A percentile compares a stretch with the other conserved stretches of the same genome.
Evolutionary conservation across 1,140 invertebrate genomes (phyloP).

Genomic region (Catajapyx aquilonaris): DNA sequence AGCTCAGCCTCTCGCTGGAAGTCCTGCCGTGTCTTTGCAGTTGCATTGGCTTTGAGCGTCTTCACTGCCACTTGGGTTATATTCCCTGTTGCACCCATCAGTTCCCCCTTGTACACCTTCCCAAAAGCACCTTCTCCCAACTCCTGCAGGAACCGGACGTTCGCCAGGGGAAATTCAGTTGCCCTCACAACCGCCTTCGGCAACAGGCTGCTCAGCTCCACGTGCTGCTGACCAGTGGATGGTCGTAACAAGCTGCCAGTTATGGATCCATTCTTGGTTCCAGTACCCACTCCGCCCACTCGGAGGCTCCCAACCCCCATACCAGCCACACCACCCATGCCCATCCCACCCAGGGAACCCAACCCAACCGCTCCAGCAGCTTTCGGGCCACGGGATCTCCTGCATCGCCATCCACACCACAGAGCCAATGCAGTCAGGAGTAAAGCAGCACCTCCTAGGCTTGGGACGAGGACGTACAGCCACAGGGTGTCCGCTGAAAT

Average conservation of each 20-base stretch:
- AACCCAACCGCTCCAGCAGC: slow-evolving; percentile 9
- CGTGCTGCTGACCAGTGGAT: background rate
- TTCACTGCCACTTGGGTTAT: slow-evolving; percentile 73
- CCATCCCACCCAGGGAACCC: slow-evolving; percentile 19
- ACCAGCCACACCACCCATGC: slow-evolving; percentile 26
- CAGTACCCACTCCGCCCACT: slow-evolving; percentile 17
- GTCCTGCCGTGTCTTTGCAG: slow-evolving; percentile 71
- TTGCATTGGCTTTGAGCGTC: slow-evolving; percentile 82
- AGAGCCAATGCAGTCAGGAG: slow-evolving; percentile 25
- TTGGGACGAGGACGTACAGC: slow-evolving; percentile 33
- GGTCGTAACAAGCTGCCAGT: background rate
- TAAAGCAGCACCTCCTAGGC: slow-evolving; percentile 25
- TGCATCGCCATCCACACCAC: slow-evolving; percentile 15
- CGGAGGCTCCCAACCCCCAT: slow-evolving; percentile 25
- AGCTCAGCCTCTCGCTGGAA: slow-evolving; percentile 66
- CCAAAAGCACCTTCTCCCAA: slow-evolving; percentile 92
- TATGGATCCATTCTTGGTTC: background rate
- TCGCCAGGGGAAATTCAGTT: slow-evolving; percentile 45
- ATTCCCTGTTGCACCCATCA: slow-evolving; percentile 37
- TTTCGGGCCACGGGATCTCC: slow-evolving; percentile 21
- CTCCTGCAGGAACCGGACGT: slow-evolving; percentile 78
- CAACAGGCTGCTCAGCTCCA: background rate
- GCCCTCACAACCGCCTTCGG: slow-evolving; percentile 23
- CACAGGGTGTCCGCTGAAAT: slow-evolving; percentile 26
- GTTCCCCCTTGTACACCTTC: slow-evolving; percentile 77